Base-by-base conservation (phyloP, 2,797 vertebrate species). In the Gymnothorax reevesii region DNA sequence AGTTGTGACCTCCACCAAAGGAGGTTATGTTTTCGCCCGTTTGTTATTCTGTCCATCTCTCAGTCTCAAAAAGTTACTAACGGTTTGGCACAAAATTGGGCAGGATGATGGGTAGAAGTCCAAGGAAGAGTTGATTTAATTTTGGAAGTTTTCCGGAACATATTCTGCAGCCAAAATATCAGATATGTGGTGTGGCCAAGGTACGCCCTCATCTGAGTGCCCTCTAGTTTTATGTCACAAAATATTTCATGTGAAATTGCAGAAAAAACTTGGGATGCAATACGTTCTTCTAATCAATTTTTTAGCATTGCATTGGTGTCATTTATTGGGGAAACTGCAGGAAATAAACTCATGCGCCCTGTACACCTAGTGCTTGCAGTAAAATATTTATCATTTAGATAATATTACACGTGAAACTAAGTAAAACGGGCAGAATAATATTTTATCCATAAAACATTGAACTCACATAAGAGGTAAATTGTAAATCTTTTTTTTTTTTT, bases 361-460 rank as follows among this genome's bases (percentile, higher is more conserved):
- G 2, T 42, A 42, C 33, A 42, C 33, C 33, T 42, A 42, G 33
- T 42, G 33, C 33, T 42, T 42, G 33, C 33, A 1, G 33, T 42
- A 42, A 42, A 42, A 42, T 42, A 42, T 42, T 42, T 42, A 2
- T 42, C 33, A 42, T 42, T 42, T 42, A 42, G 33, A 42, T 42
- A 42, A 42, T 42, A 42, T 2, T 55, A 22, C 52, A 54, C 55
- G 59, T 15, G 5, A 86, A 42, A 17, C 69, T 55, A 49, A 57
- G 62, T 86, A 86, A 85, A 77, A 77, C 25, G 27, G 25, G 54
- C 75, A 83, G 33, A 85, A 60, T 84, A 66, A 88, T 83, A 84
- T 86, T 87, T 85, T 87, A 80, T 80, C 77, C n/a, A 54, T 55
- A 20, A 79, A 49, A 13, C 6, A 69, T 86, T 83, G 10, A 83